These are phyloP conservation scores for Stratiomys singularior DNA, from an alignment of 2,888 invertebrate species.

Conservation along the genomic window DNA sequence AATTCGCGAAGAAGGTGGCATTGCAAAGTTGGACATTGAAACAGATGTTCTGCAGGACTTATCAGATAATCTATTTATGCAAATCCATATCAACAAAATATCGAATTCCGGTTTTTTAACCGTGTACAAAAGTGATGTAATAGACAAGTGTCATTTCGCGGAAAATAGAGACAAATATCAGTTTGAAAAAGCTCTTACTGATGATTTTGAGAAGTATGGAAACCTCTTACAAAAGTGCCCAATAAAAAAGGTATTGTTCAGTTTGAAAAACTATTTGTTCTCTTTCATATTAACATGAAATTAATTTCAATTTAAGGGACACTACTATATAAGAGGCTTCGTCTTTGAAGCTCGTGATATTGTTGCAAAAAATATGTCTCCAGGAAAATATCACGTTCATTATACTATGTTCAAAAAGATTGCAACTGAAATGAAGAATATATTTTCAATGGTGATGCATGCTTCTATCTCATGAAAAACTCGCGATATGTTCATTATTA, in stretches of 20 bases:
- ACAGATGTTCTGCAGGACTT: conserved; percentile 47
- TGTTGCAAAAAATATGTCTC: conserved; percentile 13
- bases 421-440: conserved; percentile 26
- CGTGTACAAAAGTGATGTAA: conserved; percentile 49
- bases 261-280: background rate
- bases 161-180: conserved; percentile 49
- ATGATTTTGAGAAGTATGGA: conserved; percentile 54
- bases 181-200: conserved; percentile 48
- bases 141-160: conserved; percentile 49
- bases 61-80: conserved; percentile 42
- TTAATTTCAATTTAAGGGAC: conserved; percentile 27
- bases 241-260: conserved; percentile 47
- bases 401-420: conserved; percentile 38
- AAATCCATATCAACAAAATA: conserved; percentile 48
- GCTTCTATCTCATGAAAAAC: too few species aligned
- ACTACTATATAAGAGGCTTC: conserved; percentile 44
- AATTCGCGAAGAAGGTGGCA: conserved; percentile 36
- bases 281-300: too few species aligned
- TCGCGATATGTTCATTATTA: too few species aligned
- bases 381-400: conserved; percentile 40
- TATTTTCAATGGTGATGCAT: conserved; percentile 24
- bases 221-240: conserved; percentile 56
- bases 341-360: conserved; percentile 25
- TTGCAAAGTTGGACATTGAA: conserved; percentile 47
- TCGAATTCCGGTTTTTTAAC: background rate